Percentiles rank a stretch among this genome's conserved stretches.
Evolutionary conservation across 1,140 invertebrate species (phyloP).

Genomic region (Drosophila tristis): DNA sequence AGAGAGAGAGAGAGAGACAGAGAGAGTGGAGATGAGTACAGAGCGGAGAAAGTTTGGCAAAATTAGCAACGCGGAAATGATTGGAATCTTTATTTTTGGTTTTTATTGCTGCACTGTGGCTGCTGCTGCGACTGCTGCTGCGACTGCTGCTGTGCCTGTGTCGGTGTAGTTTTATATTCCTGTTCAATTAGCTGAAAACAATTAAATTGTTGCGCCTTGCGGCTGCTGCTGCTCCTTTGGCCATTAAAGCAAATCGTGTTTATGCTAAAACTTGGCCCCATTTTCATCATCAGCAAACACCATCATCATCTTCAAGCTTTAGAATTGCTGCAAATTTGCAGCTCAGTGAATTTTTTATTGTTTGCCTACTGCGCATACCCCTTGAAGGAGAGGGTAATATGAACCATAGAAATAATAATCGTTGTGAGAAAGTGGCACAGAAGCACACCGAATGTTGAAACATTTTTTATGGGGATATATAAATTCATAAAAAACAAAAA

Average conservation of each 20-base stretch:
- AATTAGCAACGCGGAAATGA: slow-evolving; percentile 54
- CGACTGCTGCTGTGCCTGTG: slow-evolving; percentile 21
- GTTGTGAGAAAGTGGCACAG: too few species aligned
- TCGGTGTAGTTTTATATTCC: slow-evolving; percentile 43
- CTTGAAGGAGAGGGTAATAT: too few species aligned
- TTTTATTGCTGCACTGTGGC: not conserved
- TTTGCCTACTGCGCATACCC: too few species aligned
- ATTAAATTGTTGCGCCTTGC: slow-evolving; percentile 50
- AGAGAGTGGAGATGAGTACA: slow-evolving; percentile 1
- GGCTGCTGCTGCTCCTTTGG: slow-evolving; percentile 10
- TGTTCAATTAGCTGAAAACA: slow-evolving; percentile 54
- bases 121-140: slow-evolving; percentile 11
- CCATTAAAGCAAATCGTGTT: slow-evolving; percentile 61
- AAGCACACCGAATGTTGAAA: too few species aligned
- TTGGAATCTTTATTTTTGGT: slow-evolving; percentile 16
- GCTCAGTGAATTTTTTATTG: too few species aligned
- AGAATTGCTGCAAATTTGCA: too few species aligned
- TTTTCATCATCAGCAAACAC: slow-evolving; percentile 30
- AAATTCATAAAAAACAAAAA: too few species aligned
- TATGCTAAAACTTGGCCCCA: slow-evolving; percentile 71
- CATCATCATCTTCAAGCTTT: too few species aligned
- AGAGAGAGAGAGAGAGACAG: not conserved
- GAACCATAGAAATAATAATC: too few species aligned
- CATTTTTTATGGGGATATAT: too few species aligned
- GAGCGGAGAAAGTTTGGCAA: slow-evolving; percentile 1